Evolutionary conservation across 2,888 invertebrate species (phyloP), one percentile per base, ranked within the genome.

Genomic region (Diachrysia chrysitis): DNA sequence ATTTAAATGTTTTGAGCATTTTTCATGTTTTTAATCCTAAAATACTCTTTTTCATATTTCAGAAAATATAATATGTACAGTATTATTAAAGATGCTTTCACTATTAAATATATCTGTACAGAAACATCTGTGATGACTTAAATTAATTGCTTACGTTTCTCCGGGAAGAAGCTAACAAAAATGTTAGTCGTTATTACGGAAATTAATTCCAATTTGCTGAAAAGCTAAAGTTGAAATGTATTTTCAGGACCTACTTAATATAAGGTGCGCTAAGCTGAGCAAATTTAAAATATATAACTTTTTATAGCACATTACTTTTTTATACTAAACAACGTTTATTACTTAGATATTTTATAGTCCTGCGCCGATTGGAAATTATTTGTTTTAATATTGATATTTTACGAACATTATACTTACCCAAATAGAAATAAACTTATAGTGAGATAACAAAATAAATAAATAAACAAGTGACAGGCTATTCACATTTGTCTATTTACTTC

Each of bases 221-320:
- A n/a, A 42, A 42, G 42, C 42, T n/a, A 6, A 42, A 1, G 42
- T 42, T 42, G n/a, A 42, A n/a, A 42, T 42, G n/a, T 14, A 42
- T 42, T n/a, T 42, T 42, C n/a, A n/a, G 42, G n/a, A n/a, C n/a
- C 42, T 42, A 42, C 42, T 42, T 42, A 42, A 42, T 42, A n/a
- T 42, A 42, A 42, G 42, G 42, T 42, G 4, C 42, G 42, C 42
- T 42, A n/a, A 42, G 42, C 42, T 42, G n/a, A 42, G 42, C 42
- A 42, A n/a, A 42, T n/a, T n/a, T n/a, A 42, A 42, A 42, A 42
- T n/a, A n/a, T 16, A 42, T 42, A 16, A 37, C 16, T 37, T 16
- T 16, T 37, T 37, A 14, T 37, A 37, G 14, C 37, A 37, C 14
- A 37, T 37, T 14, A 14, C 1, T 37, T 5, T 6, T 42, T 42